Base-by-base conservation (phyloP, 2,888 invertebrate species). In the Alviniconcha strummeri region DNA sequence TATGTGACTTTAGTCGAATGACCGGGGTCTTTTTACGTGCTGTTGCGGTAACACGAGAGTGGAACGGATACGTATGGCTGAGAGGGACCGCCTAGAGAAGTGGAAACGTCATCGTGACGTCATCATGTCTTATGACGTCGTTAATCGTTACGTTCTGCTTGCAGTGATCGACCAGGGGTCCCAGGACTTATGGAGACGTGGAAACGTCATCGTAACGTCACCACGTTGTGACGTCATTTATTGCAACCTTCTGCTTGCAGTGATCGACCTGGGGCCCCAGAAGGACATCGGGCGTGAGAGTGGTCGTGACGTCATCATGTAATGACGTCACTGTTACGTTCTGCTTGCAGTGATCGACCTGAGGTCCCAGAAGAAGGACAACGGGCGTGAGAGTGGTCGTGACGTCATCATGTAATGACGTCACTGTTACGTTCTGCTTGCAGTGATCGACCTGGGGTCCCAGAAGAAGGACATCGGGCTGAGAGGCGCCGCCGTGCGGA, bases 401-500 rank as follows among this genome's bases (percentile, higher is more conserved):
- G 36, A 36, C n/a, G 11, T 9, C 36, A 4, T n/a, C 36, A 36
- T 72, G 1, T 17, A 3, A 60, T 60, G 60, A 36, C 72, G n/a
- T 19, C 72, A 72, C 4, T 72, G 72, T 72, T 36, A 8, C 60
- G 60, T 60, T 60, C 8, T 11, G 17, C 52, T 80, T 85, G 11
- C 85, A 88, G 89, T 84, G 57, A 86, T 89, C 54, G 88, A 88
- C 81, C 76, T 86, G 36, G 84, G 83, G 56, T 60, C 83, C 8
- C 86, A 86, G 54, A 84, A 85, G 52, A 60, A 82, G 69, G 85
- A 85, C 69, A 81, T 83, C 54, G 85, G 83, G 8, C 82, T 85
- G 75, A 54, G 82, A 67, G 86, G 88, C 56, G 87, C 90, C 82
- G 89, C 90, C 56, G 80, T 89, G 56, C 88, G 89, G 60, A 87